Conservation (phyloP, 2,888 invertebrate species). For the Lasiommata megera region DNA sequence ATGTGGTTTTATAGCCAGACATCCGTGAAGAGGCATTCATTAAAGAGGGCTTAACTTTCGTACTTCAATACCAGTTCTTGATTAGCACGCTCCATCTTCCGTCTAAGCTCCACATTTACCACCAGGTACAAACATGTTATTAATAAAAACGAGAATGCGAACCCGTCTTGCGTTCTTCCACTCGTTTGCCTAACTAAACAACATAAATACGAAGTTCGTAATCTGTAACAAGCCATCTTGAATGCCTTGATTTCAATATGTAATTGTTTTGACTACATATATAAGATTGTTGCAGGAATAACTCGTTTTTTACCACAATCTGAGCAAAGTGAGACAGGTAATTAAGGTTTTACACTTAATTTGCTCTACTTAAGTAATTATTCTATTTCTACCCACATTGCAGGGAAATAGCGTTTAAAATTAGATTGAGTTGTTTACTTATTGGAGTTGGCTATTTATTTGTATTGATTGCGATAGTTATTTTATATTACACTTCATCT, state of each 20-base stretch:
- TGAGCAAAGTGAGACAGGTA: constrained; percentile 1
- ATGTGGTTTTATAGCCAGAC: too few relatives aligned
- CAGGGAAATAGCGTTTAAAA: not conserved
- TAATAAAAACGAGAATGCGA: not conserved
- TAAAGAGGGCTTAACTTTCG: not conserved
- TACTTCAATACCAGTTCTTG: not conserved
- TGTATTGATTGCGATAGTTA: too few relatives aligned
- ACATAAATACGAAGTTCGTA: not conserved
- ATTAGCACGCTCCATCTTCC: not conserved
- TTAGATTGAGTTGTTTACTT: not conserved
- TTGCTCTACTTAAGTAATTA: constrained; percentile 6
- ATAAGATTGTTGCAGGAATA: not conserved
- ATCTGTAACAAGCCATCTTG: not conserved
- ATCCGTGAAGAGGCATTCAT: too few relatives aligned
- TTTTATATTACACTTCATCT: too few relatives aligned
- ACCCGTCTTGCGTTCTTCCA: not conserved
- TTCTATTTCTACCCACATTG: constrained; percentile 3
- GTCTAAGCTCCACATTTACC: not conserved
- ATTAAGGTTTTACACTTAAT: constrained; percentile 10
- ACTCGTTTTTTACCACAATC: not conserved
- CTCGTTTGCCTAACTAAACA: not conserved
- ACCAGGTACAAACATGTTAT: not conserved
- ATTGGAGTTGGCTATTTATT: too few relatives aligned
- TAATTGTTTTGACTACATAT: constrained; percentile 2
- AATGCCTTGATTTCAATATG: constrained; percentile 1